phyloP scores from a whole-genome alignment of 2,888 invertebrate genomes.

The Hypolimnas misippus region DNA sequence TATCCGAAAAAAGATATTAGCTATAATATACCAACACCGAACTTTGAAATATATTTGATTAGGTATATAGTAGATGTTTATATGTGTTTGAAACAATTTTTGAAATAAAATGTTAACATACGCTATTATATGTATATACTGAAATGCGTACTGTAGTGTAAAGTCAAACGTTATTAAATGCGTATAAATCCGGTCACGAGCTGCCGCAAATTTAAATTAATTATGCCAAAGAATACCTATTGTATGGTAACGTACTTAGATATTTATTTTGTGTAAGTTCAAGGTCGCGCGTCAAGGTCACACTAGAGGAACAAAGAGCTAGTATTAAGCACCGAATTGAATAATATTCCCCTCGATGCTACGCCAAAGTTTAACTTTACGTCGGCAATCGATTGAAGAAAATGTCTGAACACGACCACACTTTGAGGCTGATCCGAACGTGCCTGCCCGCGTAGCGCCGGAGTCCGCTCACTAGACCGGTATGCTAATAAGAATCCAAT shows the following conservation, averaged over 20 bases:
- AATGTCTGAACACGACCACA: slow-evolving; percentile 1
- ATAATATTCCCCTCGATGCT: background rate
- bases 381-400: background rate
- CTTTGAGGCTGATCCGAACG: background rate
- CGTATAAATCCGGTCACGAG: background rate
- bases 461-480: slow-evolving; percentile 43
- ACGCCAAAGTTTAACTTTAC: background rate
- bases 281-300: slow-evolving; percentile 72
- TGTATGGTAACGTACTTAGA: slow-evolving; percentile 22
- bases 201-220: background rate
- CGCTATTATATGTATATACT: too few species aligned
- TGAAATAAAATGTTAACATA: too few species aligned
- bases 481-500: slow-evolving; percentile 60
- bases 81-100: too few species aligned
- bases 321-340: slow-evolving; percentile 8
- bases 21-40: too few species aligned
- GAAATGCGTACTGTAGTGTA: too few species aligned
- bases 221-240: slow-evolving; percentile 7
- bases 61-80: too few species aligned
- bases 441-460: background rate
- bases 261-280: slow-evolving; percentile 49
- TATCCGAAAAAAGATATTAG: too few species aligned
- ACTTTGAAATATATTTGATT: too few species aligned
- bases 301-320: slow-evolving; percentile 48
- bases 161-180: slow-evolving; percentile 1